A percentile compares a stretch with the other conserved stretches of the same genome.
Conservation (phyloP, 2,888 invertebrate genomes). For the Thumatha senex region DNA sequence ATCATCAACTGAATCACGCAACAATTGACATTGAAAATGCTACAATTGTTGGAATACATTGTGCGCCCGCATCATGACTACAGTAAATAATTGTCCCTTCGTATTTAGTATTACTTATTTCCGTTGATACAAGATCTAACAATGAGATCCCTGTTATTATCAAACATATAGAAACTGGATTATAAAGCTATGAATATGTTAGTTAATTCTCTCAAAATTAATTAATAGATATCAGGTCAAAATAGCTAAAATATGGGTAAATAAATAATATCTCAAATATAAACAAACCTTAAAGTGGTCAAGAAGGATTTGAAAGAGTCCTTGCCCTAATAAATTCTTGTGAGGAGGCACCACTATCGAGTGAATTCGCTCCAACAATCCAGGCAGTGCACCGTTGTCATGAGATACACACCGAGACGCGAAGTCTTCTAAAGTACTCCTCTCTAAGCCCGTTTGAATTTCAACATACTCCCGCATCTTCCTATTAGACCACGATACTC, state of each 20-base stretch:
- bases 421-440: conserved; percentile 87
- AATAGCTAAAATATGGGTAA: background rate
- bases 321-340: conserved; percentile 68
- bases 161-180: background rate
- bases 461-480: conserved; percentile 84
- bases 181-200: background rate
- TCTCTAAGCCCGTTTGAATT: conserved; percentile 81
- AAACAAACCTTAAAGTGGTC: conserved; percentile 67
- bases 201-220: background rate
- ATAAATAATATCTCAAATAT: background rate
- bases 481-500: conserved; percentile 83
- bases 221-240: background rate
- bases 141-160: background rate
- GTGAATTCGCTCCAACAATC: conserved; percentile 86
- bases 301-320: conserved; percentile 64
- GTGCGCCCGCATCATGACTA: conserved; percentile 17
- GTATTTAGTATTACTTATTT: conserved; percentile 1
- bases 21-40: conserved; percentile 35
- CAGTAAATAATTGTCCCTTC: background rate
- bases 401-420: conserved; percentile 88
- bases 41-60: conserved; percentile 22
- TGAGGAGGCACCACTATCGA: conserved; percentile 82
- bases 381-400: conserved; percentile 85
- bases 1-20: conserved; percentile 18
- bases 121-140: background rate